Conservation (phyloP, 1,140 invertebrate species). For the Drosophila persimilis region DNA sequence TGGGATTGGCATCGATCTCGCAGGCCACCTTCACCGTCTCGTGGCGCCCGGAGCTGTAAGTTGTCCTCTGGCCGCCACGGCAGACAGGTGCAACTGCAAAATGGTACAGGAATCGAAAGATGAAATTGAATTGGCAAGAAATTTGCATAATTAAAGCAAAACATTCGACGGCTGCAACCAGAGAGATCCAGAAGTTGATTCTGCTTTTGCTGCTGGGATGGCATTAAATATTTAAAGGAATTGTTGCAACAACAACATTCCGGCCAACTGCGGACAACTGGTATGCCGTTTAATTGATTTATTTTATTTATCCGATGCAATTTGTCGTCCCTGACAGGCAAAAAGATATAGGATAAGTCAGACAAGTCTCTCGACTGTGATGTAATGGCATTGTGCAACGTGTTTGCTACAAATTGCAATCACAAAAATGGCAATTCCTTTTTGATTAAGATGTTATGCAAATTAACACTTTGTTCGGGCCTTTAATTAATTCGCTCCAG, state of each 20-base stretch:
- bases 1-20: conserved; percentile 93
- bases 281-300: conserved; percentile 53
- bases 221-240: conserved; percentile 36
- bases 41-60: conserved; percentile 90
- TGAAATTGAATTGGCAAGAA: conserved; percentile 42
- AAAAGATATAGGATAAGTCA: conserved; percentile 22
- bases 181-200: conserved; percentile 23
- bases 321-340: conserved; percentile 23
- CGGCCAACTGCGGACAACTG: conserved; percentile 5
- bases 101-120: background rate
- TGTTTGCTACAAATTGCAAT: conserved; percentile 49
- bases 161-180: conserved; percentile 30
- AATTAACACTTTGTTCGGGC: conserved; percentile 47
- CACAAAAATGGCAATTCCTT: conserved; percentile 31
- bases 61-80: conserved; percentile 86
- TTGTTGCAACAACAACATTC: conserved; percentile 3
- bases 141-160: conserved; percentile 80
- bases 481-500: conserved; percentile 1
- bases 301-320: conserved; percentile 48
- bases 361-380: conserved; percentile 5
- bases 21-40: conserved; percentile 90
- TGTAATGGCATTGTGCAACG: conserved; percentile 49
- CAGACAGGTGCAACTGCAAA: conserved; percentile 88
- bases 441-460: conserved; percentile 62
- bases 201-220: conserved; percentile 15